phyloP scores from a whole-genome alignment of 2,113 vertebrate genomes.

The Leucopternis melanops region DNA sequence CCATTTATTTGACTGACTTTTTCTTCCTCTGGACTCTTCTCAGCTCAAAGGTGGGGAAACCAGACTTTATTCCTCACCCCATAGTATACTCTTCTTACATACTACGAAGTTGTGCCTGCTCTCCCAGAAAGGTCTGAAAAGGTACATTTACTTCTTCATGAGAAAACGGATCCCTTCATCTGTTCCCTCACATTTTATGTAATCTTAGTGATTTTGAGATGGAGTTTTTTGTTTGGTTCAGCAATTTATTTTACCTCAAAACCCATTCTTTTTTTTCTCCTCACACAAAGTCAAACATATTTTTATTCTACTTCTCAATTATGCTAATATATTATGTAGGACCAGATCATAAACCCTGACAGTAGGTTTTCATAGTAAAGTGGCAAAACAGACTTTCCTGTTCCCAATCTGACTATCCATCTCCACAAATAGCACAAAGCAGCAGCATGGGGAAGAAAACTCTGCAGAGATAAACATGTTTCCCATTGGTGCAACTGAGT shows the following conservation, averaged over 20 bases:
- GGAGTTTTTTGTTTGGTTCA: background rate
- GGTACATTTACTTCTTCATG: background rate
- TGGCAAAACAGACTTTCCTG: background rate
- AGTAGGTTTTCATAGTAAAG: background rate
- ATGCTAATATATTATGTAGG: background rate
- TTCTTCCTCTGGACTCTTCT: background rate
- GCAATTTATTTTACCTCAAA: background rate
- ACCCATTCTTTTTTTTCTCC: too few species aligned
- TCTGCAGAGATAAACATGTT: background rate
- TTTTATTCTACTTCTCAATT: background rate
- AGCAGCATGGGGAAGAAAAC: background rate
- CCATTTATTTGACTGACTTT: background rate
- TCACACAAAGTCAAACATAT: background rate
- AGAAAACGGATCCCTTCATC: background rate
- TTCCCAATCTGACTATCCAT: background rate
- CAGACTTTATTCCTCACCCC: background rate
- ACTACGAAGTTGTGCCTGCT: background rate
- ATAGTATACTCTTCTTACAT: background rate
- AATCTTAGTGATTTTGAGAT: background rate
- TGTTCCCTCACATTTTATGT: background rate
- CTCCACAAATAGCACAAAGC: fast-evolving
- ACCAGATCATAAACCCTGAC: background rate
- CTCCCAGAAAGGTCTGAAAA: background rate
- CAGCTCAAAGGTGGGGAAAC: background rate
- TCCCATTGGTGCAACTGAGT: background rate